A percentile compares a stretch with the other conserved stretches of the same genome.
These are phyloP conservation scores for Spinus pinus DNA, from an alignment of 2,797 vertebrate species.

Conservation along the genomic window DNA sequence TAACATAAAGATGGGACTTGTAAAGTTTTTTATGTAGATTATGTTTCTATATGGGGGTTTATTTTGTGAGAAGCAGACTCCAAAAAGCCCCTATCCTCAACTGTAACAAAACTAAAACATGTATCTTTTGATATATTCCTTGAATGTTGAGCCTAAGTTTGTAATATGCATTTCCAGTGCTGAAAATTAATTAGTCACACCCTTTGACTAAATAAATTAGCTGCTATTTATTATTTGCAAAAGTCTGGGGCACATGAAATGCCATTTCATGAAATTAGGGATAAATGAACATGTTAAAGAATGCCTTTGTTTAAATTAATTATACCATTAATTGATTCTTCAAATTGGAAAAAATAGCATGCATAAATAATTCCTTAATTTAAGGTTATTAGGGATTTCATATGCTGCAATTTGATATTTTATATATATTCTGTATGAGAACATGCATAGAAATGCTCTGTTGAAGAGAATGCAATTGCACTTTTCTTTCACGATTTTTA, in stretches of 20 bases:
- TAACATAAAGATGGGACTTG: background rate
- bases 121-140: background rate
- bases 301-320: background rate
- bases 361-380: background rate
- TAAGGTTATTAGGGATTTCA: background rate
- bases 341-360: background rate
- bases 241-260: background rate
- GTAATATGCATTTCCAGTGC: background rate
- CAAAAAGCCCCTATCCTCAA: background rate
- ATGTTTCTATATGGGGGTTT: background rate
- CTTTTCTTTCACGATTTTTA: background rate
- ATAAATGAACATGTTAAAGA: background rate
- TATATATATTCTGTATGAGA: background rate
- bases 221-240: background rate
- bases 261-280: background rate
- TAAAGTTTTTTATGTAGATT: background rate
- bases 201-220: background rate
- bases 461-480: background rate
- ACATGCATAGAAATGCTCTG: background rate
- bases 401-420: background rate
- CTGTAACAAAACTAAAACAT: background rate
- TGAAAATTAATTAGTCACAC: background rate
- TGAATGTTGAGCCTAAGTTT: background rate
- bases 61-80: background rate
- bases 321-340: background rate